phyloP scores from a whole-genome alignment of 2,797 vertebrate genomes.

The Eremophila alpestris region DNA sequence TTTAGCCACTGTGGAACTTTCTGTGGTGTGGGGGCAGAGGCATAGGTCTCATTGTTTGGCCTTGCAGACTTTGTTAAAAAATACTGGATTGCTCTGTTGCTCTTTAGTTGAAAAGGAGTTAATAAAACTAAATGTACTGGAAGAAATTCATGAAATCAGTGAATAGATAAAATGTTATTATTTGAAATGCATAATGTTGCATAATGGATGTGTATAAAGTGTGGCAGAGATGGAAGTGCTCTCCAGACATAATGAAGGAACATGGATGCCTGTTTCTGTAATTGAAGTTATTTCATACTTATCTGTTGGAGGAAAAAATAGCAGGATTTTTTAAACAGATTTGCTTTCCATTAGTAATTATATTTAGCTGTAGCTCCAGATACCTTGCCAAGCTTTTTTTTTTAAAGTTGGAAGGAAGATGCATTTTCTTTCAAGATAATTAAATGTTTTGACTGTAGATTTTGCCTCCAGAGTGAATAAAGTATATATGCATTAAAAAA shows the following conservation, averaged over 20 bases:
- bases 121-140: slow-evolving; percentile 19
- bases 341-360: slow-evolving; percentile 45
- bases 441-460: slow-evolving; percentile 31
- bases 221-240: not conserved
- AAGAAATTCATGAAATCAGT: not conserved
- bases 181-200: not conserved
- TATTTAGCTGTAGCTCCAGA: slow-evolving; percentile 8
- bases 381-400: not conserved
- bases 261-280: not conserved
- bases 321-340: slow-evolving; percentile 1
- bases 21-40: not conserved
- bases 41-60: not conserved
- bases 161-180: slow-evolving; percentile 2
- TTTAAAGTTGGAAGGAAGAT: not conserved
- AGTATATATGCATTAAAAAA: not conserved
- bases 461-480: not conserved
- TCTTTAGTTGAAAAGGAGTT: slow-evolving; percentile 25
- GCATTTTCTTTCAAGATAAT: slow-evolving; percentile 36
- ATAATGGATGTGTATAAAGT: not conserved
- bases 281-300: slow-evolving; percentile 25
- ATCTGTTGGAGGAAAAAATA: not conserved
- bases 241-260: not conserved
- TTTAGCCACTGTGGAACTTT: not conserved
- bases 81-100: not conserved
- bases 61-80: not conserved